Evolutionary conservation across 2,888 invertebrate genomes (phyloP).

Genomic region (Cryptus viduatorius): DNA sequence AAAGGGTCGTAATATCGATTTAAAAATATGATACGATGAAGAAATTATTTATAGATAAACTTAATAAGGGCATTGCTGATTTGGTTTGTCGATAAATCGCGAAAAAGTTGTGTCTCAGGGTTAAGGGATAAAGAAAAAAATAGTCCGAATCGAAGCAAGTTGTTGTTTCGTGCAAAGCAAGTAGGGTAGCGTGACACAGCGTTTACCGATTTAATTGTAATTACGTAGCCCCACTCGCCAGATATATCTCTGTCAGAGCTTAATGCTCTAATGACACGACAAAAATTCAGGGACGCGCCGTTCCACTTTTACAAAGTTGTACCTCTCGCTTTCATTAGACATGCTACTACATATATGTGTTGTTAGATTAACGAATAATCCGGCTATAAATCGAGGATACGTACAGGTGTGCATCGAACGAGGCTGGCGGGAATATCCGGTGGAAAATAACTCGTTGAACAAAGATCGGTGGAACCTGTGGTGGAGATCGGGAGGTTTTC

Average conservation of each 20-base stretch:
- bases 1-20: no score
- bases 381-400: neutral
- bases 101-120: conserved; percentile 62
- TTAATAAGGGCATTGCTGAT: conserved; percentile 32
- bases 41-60: conserved; percentile 17
- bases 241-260: conserved; percentile 65
- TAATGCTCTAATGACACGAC: conserved; percentile 81
- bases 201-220: conserved; percentile 77
- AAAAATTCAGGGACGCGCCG: conserved; percentile 77
- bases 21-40: neutral
- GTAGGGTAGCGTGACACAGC: conserved; percentile 75
- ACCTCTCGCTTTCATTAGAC: conserved; percentile 39
- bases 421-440: conserved; percentile 92
- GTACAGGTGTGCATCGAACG: conserved; percentile 91
- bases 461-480: conserved; percentile 93
- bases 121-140: conserved; percentile 44
- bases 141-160: conserved; percentile 19
- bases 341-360: no score
- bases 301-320: conserved; percentile 71
- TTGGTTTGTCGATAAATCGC: conserved; percentile 52
- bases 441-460: conserved; percentile 86
- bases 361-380: no score
- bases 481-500: conserved; percentile 93
- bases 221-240: conserved; percentile 75
- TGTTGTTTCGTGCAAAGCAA: conserved; percentile 64